phyloP scores from a whole-genome alignment of 1,140 invertebrate species.

The Mya arenaria region DNA sequence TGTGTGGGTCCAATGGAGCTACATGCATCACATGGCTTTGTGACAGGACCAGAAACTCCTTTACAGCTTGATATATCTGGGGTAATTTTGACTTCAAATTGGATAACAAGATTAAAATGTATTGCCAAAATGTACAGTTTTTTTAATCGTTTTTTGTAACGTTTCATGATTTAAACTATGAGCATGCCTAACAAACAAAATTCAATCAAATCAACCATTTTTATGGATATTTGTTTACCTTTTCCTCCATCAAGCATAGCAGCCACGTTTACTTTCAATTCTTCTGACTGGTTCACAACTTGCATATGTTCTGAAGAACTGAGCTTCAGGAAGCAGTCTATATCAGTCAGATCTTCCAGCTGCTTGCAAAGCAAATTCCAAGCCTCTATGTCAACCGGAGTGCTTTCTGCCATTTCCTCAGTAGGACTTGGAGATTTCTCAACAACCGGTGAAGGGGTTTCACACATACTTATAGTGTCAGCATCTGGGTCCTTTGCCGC shows the following conservation, averaged over 20 bases:
- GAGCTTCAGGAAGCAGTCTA: constrained; percentile 84
- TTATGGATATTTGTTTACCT: constrained; percentile 81
- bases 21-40: no score
- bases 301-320: constrained; percentile 21
- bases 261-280: constrained; percentile 71
- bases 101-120: no score
- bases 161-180: no score
- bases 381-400: constrained; percentile 91
- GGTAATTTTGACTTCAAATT: no score
- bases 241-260: constrained; percentile 89
- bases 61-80: no score
- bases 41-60: no score
- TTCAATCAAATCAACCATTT: neutral
- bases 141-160: no score
- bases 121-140: no score
- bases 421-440: constrained; percentile 87
- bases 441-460: constrained; percentile 84
- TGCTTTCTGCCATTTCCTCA: constrained; percentile 87
- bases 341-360: constrained; percentile 92
- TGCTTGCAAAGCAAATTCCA: constrained; percentile 93
- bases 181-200: no score
- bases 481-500: constrained; percentile 76
- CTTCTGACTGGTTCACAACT: constrained; percentile 27
- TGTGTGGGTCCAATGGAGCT: no score
- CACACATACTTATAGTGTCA: constrained; percentile 69